Base-by-base conservation (phyloP, 2,113 vertebrate genomes). In the Columba livia region DNA sequence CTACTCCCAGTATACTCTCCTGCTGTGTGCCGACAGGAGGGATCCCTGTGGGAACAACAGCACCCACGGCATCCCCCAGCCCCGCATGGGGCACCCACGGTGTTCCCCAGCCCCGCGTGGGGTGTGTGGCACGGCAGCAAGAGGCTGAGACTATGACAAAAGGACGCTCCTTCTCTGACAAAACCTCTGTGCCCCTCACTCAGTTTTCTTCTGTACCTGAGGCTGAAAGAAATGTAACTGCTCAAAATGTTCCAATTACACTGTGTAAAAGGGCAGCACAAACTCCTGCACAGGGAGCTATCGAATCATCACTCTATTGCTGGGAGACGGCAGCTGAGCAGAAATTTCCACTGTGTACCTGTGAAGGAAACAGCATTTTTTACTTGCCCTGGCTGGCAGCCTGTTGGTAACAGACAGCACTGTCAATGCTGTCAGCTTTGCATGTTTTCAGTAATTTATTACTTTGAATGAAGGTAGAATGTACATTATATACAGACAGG, bases 331-430 rank as follows among this genome's bases (percentile, higher is more conserved):
- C 60, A 71, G 84, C 56, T 80, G 77, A 93, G 85, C 62, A 94
- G 53, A 90, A 53, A 94, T 93, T 64, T 86, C 85, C 20, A 3
- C 87, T 89, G 62, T 60, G 42, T 87, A 95, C 90, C 90, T 96
- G 87, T 79, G 70, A 90, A 72, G 47, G 20, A 96, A 93, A 62
- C 28, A 50, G 62, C 21, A 36, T 86, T 79, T 95, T 51, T 82
- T 12, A 36, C 57, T 92, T 92, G 36, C 54, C 62, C 58, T 77
- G 72, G n/a, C 65, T 70, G 85, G 74, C 89, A 95, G 93, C 83
- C 93, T 96, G 90, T 96, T 85, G 88, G 85, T 70, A 89, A 32
- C 87, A 65, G 86, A 25, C 28, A 58, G 69, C 72, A 85, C 88
- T 72, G 75, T 96, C 95, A 93, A 93, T 15, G 19, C 71, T 94